Evolutionary conservation across 2,888 invertebrate genomes (phyloP), one percentile per base, ranked within the genome.

Genomic region (Autographa gamma): DNA sequence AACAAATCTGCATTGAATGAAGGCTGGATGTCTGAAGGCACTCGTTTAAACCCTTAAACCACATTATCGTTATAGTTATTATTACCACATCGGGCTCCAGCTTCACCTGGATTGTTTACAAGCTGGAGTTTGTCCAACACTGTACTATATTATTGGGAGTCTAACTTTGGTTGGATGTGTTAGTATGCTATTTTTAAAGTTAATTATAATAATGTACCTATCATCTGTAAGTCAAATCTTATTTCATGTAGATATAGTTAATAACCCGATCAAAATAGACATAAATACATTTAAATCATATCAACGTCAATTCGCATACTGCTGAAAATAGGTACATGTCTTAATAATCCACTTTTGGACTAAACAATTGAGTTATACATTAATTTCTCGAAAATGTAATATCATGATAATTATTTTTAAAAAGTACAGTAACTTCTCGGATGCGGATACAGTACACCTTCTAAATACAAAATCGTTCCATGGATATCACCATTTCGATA

Each of bases 1-100:
- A 90, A 92, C 92, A 90, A 93, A 91, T 93, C 93, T 89, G 92
- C 92, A 85, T 89, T 91, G 91, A 87, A 85, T 91, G 93, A 95
- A 95, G 95, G 95, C 95, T 95, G 94, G 94, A 94, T 92, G 93
- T 92, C 89, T 91, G 92, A 95, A 95, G 95, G 95, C 95, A 95
- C 95, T 95, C 91, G 94, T 93, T 94, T 89, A 91, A 92, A 94
- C 93, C 93, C 92, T 90, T 90, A 90, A 74, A 91, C 88, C 91
- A 92, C 88, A 85, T 88, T 87, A 91, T 87, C 84, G 84, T 89
- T 85, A 86, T 81, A 87, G 85, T 87, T 83, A 82, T 79, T 82
- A 78, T 77, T 82, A 80, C 77, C 75, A 82, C 82, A 81, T 76
- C 79, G 86, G 85, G 85, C 84, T 77, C 79, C 79, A 69, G 68